Evolutionary conservation across 2,888 invertebrate genomes (phyloP).

Genomic region (Abrostola triplasia): DNA sequence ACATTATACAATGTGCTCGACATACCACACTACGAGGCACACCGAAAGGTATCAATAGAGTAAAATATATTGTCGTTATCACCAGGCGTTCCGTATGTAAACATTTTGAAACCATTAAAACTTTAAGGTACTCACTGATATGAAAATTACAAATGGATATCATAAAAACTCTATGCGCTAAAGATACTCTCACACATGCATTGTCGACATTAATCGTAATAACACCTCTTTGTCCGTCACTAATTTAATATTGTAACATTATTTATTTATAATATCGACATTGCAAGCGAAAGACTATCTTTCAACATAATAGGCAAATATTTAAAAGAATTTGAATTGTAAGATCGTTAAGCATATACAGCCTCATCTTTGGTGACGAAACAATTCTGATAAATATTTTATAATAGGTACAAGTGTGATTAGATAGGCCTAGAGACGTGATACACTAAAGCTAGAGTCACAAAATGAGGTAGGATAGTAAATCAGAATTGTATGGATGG

Average conservation of each 20-base stretch:
- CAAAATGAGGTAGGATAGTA: constrained; percentile 86
- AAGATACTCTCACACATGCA: constrained; percentile 36
- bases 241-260: constrained; percentile 1
- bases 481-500: constrained; percentile 75
- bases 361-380: constrained; percentile 85
- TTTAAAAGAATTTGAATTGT: constrained; percentile 59
- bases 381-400: constrained; percentile 67
- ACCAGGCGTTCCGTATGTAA: constrained; percentile 62
- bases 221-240: constrained; percentile 6
- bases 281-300: constrained; percentile 35
- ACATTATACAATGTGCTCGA: constrained; percentile 66
- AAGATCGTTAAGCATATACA: constrained; percentile 65
- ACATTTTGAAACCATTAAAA: constrained; percentile 59
- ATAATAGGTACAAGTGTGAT: constrained; percentile 54
- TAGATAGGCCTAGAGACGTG: constrained; percentile 65
- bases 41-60: constrained; percentile 67
- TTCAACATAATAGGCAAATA: constrained; percentile 51
- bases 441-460: constrained; percentile 76
- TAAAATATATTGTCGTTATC: constrained; percentile 78
- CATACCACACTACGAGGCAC: constrained; percentile 70
- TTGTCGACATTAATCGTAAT: constrained; percentile 14
- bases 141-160: constrained; percentile 68
- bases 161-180: constrained; percentile 40
- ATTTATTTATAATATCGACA: constrained; percentile 20
- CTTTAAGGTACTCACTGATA: constrained; percentile 78